Evolutionary conservation across 1,140 invertebrate species (phyloP), one percentile per base, ranked within the genome.

Genomic region (Calephelis nemesis): DNA sequence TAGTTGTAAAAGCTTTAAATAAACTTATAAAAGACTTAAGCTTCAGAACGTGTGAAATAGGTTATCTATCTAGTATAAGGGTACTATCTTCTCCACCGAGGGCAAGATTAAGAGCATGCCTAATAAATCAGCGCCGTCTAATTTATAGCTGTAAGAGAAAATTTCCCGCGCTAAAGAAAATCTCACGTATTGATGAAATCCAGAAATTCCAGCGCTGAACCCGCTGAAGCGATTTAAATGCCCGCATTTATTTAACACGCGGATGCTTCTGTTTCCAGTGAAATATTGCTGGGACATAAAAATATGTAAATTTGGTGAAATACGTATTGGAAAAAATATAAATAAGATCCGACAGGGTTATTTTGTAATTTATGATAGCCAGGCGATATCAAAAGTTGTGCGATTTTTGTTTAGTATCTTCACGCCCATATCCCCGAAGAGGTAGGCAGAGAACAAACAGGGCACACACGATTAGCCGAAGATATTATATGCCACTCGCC

Each of bases 181-280:
- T 85, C 80, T 72, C 75, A 76, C 83, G 81, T 83, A 86, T 86
- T 87, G 82, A 85, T 85, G 80, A 77, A 87, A 84, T 85, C 83
- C 82, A 77, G 74, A 77, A 82, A 87, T 87, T 84, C 83, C 75
- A 70, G 68, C 71, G 58, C 72, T 69, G 74, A 75, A 81, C 15
- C 77, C 78, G 72, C 62, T 78, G 79, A 71, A 77, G 67, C 75
- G 76, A 79, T 81, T 82, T 78, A 78, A 58, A 58, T 30, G 54
- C 19, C 54, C 54, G 54, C 54, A 58, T 58, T 58, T 58, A 58
- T 58, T 58, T 58, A 58, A 58, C 54, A 58, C 54, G 54, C 54
- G 19, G 54, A 10, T 58, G 54, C 54, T 58, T 58, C 54, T 58
- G 19, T 58, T 58, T 58, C 63, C 48, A 65, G 39, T 65, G 45